phyloP scores from a whole-genome alignment of 2,888 invertebrate species.

The Erebia palarica region DNA sequence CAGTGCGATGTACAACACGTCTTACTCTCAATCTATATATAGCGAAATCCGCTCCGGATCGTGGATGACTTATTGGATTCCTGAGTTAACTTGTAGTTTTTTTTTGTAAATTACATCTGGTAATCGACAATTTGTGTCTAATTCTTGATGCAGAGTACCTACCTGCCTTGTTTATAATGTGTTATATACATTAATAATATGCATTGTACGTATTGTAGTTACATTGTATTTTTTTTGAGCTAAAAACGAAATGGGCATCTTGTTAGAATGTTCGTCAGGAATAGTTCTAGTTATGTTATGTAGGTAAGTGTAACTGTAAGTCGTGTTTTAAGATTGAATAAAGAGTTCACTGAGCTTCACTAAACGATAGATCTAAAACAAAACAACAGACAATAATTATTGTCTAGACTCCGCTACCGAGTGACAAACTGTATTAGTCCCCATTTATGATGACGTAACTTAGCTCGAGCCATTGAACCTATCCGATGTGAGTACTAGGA shows the following conservation, averaged over 20 bases:
- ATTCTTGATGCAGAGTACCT: neutral
- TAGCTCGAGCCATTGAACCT: slow-evolving; percentile 18
- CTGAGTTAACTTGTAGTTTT: slow-evolving; percentile 28
- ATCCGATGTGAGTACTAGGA: slow-evolving; percentile 26
- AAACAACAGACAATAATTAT: neutral
- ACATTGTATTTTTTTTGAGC: too few relatives aligned
- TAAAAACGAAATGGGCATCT: too few relatives aligned
- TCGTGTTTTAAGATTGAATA: too few relatives aligned
- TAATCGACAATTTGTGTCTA: slow-evolving; percentile 6
- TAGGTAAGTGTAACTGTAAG: too few relatives aligned
- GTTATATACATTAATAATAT: too few relatives aligned
- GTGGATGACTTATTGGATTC: slow-evolving; percentile 43
- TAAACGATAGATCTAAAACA: too few relatives aligned
- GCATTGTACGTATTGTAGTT: too few relatives aligned
- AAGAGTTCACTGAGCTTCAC: too few relatives aligned
- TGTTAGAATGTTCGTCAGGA: too few relatives aligned
- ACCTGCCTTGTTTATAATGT: too few relatives aligned
- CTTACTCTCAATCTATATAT: slow-evolving; percentile 29
- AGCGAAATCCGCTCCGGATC: slow-evolving; percentile 52
- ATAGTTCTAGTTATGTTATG: too few relatives aligned
- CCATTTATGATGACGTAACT: slow-evolving; percentile 10
- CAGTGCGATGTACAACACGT: neutral
- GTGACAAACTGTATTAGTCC: neutral
- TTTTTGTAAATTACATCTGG: slow-evolving; percentile 22
- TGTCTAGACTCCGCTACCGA: neutral